Conservation (phyloP, 2,797 vertebrate genomes). For the Sebastes diploproa region DNA sequence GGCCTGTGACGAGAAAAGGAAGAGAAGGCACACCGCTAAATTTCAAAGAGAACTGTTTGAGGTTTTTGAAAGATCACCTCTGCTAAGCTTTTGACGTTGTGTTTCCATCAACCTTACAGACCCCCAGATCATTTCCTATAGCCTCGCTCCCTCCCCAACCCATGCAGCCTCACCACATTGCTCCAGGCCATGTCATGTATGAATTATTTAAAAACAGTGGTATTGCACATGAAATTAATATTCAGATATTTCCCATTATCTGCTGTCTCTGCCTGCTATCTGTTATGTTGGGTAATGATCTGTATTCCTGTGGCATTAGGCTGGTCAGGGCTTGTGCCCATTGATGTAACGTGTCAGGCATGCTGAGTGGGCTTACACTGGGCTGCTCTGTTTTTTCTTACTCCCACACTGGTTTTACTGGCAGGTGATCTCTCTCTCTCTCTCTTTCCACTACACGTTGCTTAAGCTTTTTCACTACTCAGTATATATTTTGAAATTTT, state of each 20-base stretch:
- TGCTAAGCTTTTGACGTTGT: conserved; percentile 12
- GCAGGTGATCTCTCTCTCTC: conserved; percentile 48
- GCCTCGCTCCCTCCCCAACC: conserved; percentile 22
- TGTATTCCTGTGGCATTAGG: conserved; percentile 76
- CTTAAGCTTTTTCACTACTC: not conserved
- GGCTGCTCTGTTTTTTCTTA: conserved; percentile 56
- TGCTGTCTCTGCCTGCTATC: conserved; percentile 41
- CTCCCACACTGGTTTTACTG: conserved; percentile 45
- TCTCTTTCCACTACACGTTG: not conserved
- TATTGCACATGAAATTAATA: conserved; percentile 68
- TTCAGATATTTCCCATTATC: conserved; percentile 65
- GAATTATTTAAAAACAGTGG: conserved; percentile 78
- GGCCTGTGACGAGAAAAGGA: not conserved
- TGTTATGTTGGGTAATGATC: conserved; percentile 67
- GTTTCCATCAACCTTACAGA: conserved; percentile 29
- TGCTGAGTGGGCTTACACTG: conserved; percentile 62
- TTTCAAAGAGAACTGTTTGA: conserved; percentile 6
- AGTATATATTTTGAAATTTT: not conserved
- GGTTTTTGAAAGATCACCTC: conserved; percentile 9
- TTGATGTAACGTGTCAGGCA: conserved; percentile 62
- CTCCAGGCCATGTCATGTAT: conserved; percentile 72
- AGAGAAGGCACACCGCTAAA: not conserved
- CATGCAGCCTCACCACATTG: conserved; percentile 34
- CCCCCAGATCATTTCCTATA: conserved; percentile 15
- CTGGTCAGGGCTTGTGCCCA: conserved; percentile 64